Evolutionary conservation across 2,888 invertebrate species (phyloP), one percentile per base, ranked within the genome.

Genomic region (Drosophila prolongata): DNA sequence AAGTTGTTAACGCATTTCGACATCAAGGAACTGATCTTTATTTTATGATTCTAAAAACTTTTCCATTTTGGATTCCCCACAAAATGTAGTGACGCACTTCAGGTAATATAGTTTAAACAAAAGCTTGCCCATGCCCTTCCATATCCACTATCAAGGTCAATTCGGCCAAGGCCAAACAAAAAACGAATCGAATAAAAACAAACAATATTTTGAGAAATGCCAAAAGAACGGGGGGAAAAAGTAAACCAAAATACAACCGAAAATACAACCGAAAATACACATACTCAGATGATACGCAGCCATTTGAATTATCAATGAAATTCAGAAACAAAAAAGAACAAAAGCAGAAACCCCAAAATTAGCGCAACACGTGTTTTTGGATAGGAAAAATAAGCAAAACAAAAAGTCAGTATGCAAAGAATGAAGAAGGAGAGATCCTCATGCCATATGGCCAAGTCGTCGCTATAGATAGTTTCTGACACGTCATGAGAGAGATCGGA

Each of bases 301-400:
- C 59, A 49, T 70, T 69, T 69, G 59, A 69, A 69, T 69, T 70
- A 55, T 70, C 54, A 71, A 70, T 60, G 71, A 61, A 70, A 61
- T 53, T 71, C 55, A 13, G 40, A 60, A 70, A 61, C 49, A 49
- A 68, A 66, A 55, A 49, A 54, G 42, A 70, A 50, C 50, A 30
- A 52, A 68, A 60, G 70, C 49, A 46, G 40, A 52, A 57, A 52
- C 44, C 37, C 34, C 37, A 58, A 69, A 70, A 35, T 64, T 27
- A 19, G 30, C 30, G 50, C 66, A 66, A 67, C 66, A 66, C 66
- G 66, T 55, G 62, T 40, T 65, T 34, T 53, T 35, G 14, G 27
- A n/a, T 24, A 10, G 6, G 1, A 46, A 62, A 43, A 16, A 35
- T 9, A 8, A 38, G 38, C 27, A 52, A 57, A 38, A 38, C 27